A percentile compares a stretch with the other conserved stretches of the same genome.
These are phyloP conservation scores for Aspidapion aeneum DNA, from an alignment of 2,888 invertebrate species.

Conservation along the genomic window DNA sequence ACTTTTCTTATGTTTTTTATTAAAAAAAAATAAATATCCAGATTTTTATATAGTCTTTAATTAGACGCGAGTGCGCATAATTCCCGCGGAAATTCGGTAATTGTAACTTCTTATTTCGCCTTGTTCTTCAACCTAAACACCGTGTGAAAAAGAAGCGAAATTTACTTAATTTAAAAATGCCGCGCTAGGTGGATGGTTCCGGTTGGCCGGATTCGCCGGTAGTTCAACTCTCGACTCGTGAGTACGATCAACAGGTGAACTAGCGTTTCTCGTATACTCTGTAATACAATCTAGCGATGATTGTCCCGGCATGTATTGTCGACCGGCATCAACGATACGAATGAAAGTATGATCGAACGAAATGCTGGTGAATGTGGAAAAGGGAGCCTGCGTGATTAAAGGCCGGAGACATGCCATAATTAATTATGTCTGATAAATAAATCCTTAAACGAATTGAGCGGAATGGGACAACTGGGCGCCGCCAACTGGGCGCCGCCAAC, in stretches of 20 bases:
- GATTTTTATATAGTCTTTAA: no score
- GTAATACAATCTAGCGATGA: not conserved
- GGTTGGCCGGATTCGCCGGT: not conserved
- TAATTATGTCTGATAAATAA: no score
- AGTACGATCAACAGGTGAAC: not conserved
- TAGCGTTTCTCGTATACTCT: not conserved
- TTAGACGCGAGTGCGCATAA: not conserved
- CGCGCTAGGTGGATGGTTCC: not conserved
- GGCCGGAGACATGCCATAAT: no score
- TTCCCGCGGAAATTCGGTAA: not conserved
- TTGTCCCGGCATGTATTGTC: not conserved
- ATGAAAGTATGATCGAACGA: not conserved
- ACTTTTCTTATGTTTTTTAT: not conserved
- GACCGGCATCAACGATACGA: not conserved
- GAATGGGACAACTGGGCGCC: no score
- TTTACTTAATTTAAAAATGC: not conserved
- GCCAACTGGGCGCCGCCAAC: no score
- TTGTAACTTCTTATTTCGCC: not conserved
- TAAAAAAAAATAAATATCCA: not conserved
- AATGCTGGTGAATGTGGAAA: not conserved
- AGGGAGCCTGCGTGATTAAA: no score
- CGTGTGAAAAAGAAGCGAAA: not conserved
- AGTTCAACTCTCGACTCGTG: not conserved
- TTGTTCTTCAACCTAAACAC: not conserved
- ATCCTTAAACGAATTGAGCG: no score